Base-by-base conservation (phyloP, 2,113 vertebrate species). In the Calidris pygmaea region DNA sequence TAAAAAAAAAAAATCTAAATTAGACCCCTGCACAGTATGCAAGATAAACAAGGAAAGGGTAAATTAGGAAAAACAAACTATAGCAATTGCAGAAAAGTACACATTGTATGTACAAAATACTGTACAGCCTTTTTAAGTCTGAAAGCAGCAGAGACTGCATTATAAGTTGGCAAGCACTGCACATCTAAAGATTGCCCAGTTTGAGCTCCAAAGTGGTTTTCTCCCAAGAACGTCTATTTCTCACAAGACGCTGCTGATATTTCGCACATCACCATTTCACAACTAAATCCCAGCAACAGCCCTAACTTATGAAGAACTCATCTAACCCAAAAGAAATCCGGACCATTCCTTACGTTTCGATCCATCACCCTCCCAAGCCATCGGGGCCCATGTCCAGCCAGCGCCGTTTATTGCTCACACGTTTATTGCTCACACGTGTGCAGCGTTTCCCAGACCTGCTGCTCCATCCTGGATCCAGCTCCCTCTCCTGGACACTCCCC, bases 31-130 rank as follows among this genome's bases (percentile, higher is more conserved):
- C 12, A 6, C 74, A 8, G 11, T 43, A 22, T 10, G 39, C 29
- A 79, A 79, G 76, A 85, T 77, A 95, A 96, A 96, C 87, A 96
- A 89, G 89, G 94, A 90, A 95, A 96, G 94, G 76, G 78, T 37
- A 88, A 97, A 97, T 96, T 94, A 94, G 90, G 96, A 76, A 79
- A 88, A 95, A 86, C 56, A 89, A 86, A 70, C 23, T 50, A 39
- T 18, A 92, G 90, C 86, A 59, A 83, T n/a, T 84, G 66, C 60
- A 60, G 92, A 41, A 79, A 89, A 94, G 59, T 5, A 77, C 62
- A 75, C 52, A 3, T 0, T 23, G 72, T 3, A 70, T 9, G 29
- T 56, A 73, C 24, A 52, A 67, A 94, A 17, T 4, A 45, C 58
- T n/a, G 76, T 32, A 30, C 39, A 62, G 88, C 67, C 50, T 71